These are phyloP conservation scores for Sylvilagus bachmani DNA, from an alignment of 2,113 vertebrate species.

Conservation along the genomic window DNA sequence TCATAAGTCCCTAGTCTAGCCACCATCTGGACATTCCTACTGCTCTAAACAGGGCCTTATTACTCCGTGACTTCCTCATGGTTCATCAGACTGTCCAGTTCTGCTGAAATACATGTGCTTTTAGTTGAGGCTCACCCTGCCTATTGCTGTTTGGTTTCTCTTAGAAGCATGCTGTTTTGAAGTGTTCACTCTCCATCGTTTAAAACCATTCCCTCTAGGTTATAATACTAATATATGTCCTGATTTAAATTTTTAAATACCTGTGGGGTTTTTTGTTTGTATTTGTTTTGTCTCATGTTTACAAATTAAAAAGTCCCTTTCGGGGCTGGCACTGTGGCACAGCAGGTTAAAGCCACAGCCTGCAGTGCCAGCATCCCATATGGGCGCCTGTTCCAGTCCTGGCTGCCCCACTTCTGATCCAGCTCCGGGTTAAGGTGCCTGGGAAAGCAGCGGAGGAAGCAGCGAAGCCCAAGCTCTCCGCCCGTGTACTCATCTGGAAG, in stretches of 20 bases:
- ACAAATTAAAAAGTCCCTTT: slow-evolving; percentile 13
- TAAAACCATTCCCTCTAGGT: not conserved
- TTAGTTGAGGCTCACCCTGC: not conserved
- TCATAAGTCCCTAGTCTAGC: not conserved
- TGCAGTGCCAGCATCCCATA: too few species aligned
- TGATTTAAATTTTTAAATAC: slow-evolving; percentile 50
- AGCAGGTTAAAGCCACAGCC: too few species aligned
- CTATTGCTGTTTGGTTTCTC: not conserved
- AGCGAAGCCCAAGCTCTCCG: too few species aligned
- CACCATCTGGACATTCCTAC: not conserved
- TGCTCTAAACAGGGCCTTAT: not conserved
- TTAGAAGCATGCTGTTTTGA: slow-evolving; percentile 50
- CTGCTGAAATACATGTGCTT: not conserved
- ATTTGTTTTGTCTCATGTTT: not conserved
- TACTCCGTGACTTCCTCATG: not conserved
- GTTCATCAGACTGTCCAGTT: not conserved
- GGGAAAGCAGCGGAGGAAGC: too few species aligned
- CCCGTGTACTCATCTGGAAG: too few species aligned
- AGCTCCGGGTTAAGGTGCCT: too few species aligned
- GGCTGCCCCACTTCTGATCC: too few species aligned
- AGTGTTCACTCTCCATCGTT: slow-evolving; percentile 7
- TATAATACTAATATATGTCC: slow-evolving; percentile 16
- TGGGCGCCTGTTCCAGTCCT: too few species aligned
- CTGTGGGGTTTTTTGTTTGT: not conserved
- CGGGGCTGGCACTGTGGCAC: too few species aligned